A percentile compares a stretch with the other conserved stretches of the same genome.
Conservation (phyloP, 2,888 invertebrate species). For the Drosophila kambysellisi region DNA sequence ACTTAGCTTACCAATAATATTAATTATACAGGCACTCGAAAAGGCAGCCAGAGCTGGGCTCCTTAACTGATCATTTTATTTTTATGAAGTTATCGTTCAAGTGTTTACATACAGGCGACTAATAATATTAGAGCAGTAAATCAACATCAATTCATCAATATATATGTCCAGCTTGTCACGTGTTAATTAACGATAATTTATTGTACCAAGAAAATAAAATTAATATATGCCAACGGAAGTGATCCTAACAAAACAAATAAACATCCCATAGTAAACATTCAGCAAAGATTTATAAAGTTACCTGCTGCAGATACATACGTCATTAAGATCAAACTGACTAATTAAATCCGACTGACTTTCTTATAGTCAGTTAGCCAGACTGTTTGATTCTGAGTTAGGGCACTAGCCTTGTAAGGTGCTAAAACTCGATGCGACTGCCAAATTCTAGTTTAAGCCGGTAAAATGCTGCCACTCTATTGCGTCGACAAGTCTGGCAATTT, state of each 20-base stretch:
- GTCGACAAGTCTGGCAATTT: constrained; percentile 18
- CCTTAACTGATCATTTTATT: not conserved
- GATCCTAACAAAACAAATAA: constrained; percentile 24
- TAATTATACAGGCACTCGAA: not conserved
- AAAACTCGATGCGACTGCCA: constrained; percentile 55
- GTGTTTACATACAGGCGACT: constrained; percentile 13
- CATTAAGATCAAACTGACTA: constrained; percentile 12
- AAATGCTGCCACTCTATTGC: constrained; percentile 44
- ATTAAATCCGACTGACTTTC: constrained; percentile 13
- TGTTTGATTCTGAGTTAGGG: constrained; percentile 16
- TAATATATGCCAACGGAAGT: constrained; percentile 44
- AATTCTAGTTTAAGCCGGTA: constrained; percentile 66
- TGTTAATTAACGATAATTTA: constrained; percentile 59
- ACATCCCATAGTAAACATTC: constrained; percentile 4
- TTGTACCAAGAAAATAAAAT: constrained; percentile 50
- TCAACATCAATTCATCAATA: constrained; percentile 30
- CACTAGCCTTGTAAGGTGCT: constrained; percentile 28
- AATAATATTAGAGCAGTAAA: not conserved
- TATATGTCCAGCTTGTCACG: constrained; percentile 15
- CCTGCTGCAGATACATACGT: not conserved
- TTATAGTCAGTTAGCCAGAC: constrained; percentile 5
- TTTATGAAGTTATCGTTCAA: not conserved
- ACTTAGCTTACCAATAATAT: constrained; percentile 1
- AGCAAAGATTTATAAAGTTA: constrained; percentile 11
- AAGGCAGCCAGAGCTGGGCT: not conserved